Evolutionary conservation across 2,797 vertebrate genomes (phyloP).

Genomic region (Acropternis orthonyx): DNA sequence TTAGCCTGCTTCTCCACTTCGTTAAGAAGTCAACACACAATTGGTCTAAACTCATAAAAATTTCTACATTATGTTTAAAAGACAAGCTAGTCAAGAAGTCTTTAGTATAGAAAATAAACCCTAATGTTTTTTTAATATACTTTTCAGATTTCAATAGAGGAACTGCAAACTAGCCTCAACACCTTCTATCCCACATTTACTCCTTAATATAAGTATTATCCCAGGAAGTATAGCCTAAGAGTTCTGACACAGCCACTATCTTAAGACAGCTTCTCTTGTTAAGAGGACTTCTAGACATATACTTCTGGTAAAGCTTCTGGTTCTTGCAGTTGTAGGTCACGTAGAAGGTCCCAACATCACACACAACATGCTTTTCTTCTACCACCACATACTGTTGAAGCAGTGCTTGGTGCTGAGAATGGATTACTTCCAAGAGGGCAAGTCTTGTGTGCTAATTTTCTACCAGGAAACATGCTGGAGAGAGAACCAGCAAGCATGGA

Average conservation of each 20-base stretch:
- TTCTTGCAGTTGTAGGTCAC: slow-evolving; percentile 28
- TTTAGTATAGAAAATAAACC: not conserved
- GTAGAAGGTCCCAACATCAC: slow-evolving; percentile 20
- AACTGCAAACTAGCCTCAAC: slow-evolving; percentile 4
- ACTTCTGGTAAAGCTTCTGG: slow-evolving; percentile 30
- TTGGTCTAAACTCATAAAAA: not conserved
- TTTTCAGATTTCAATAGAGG: not conserved
- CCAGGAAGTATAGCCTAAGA: not conserved
- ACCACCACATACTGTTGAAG: slow-evolving; percentile 11
- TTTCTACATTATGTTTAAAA: not conserved
- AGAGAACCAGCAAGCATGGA: slow-evolving; percentile 34
- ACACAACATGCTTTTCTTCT: not conserved
- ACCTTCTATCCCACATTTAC: not conserved
- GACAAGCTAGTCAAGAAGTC: not conserved
- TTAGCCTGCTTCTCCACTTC: slow-evolving; percentile 25
- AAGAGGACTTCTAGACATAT: slow-evolving; percentile 18
- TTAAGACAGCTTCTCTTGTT: not conserved
- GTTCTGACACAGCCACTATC: slow-evolving; percentile 9
- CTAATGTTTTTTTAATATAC: not conserved
- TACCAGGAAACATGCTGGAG: slow-evolving; percentile 23
- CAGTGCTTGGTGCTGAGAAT: slow-evolving; percentile 2
- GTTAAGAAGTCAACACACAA: not conserved
- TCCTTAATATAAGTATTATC: not conserved
- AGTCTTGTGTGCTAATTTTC: slow-evolving; percentile 17
- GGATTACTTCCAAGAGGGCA: slow-evolving; percentile 19